phyloP scores from a whole-genome alignment of 1,140 invertebrate genomes.

The Theocolax elegans region DNA sequence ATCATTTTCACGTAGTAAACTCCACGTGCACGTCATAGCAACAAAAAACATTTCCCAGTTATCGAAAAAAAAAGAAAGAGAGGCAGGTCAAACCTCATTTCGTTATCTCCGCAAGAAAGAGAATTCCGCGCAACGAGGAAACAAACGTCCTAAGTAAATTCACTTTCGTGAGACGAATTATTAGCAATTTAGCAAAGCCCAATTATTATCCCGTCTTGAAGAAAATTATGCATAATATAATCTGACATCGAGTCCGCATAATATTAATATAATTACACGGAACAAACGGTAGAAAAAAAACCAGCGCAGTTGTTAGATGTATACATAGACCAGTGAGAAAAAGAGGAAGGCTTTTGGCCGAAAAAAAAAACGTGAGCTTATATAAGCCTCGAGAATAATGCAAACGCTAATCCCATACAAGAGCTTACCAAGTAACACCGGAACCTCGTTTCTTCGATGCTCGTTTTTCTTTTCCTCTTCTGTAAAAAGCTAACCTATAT shows the following conservation, averaged over 20 bases:
- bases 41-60: too few species aligned
- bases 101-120: too few species aligned
- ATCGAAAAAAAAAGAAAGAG: too few species aligned
- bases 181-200: neutral
- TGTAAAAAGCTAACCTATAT: neutral
- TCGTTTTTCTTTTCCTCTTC: constrained; percentile 23
- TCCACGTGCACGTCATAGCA: too few species aligned
- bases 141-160: neutral
- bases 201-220: constrained; percentile 1
- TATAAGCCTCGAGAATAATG: constrained; percentile 36
- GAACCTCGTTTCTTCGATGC: constrained; percentile 22
- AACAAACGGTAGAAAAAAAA: too few species aligned
- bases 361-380: constrained; percentile 31
- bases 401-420: constrained; percentile 37
- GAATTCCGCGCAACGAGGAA: too few species aligned
- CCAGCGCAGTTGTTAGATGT: too few species aligned
- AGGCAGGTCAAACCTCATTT: too few species aligned
- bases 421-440: constrained; percentile 23
- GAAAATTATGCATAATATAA: constrained; percentile 10
- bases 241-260: too few species aligned
- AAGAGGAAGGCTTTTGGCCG: neutral
- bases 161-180: neutral
- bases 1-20: too few species aligned
- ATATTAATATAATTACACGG: too few species aligned
- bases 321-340: constrained; percentile 2